Evolutionary conservation across 92 coral and sea anemone genomes (phyloP), one percentile per base, ranked within the genome.

Genomic region (Epizoanthus rinbou): DNA sequence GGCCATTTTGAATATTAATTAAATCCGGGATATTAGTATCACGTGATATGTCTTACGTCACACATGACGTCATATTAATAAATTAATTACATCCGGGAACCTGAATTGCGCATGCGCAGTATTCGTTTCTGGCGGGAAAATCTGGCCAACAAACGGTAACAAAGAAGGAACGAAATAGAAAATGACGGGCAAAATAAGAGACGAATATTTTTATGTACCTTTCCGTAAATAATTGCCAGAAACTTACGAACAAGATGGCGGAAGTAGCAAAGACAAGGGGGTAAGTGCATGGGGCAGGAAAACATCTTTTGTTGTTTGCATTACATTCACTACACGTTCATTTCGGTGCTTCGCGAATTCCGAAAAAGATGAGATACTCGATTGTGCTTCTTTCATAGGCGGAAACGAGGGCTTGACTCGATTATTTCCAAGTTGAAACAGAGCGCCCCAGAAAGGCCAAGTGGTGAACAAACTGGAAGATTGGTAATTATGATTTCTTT

Each of bases 391-490:
- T 78, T 78, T 63, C 64, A 37, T 69, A 78, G 82, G 59, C 82
- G 82, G 64, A 78, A 78, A 37, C 82, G 69, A 60, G 82, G 82
- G 57, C 54, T 78, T 35, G 82, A 78, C 64, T 78, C 82, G 65
- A 78, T 78, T 72, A 78, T 78, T 63, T 78, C 82, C 70, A 78
- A 78, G 22, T 57, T 78, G 19, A 78, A 78, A 22, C 22, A 78
- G 65, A 78, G 82, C 71, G 71, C 57, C 45, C 82, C 82, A 78
- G 82, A 60, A 60, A 63, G 43, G 33, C 50, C 13, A 41, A 19
- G 58, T 59, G 82, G 64, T 13, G 54, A 78, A 7, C 71, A 17
- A 9, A 21, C 82, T 41, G 6, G 8, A 22, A 63, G 19, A 41
- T 17, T 24, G 82, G 82, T 78, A 78, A 78, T 14, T 60, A 37